A percentile compares a stretch with the other conserved stretches of the same genome.
These are phyloP conservation scores for Gymnothorax reevesii DNA, from an alignment of 2,797 vertebrate species.

Conservation along the genomic window DNA sequence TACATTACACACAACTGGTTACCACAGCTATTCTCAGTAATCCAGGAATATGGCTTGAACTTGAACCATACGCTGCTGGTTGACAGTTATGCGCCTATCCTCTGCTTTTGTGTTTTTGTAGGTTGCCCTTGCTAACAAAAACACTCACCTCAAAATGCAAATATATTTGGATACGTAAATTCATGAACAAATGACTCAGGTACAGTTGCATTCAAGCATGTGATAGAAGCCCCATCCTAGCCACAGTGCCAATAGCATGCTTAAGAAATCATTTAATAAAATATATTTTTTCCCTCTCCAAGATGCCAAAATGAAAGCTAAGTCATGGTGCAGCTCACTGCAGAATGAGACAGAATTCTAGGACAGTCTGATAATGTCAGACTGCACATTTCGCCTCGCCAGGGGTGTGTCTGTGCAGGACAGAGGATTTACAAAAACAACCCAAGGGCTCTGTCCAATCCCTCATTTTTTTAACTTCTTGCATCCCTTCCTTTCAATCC, in stretches of 20 bases:
- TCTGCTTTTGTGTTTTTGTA: neutral
- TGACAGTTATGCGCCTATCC: neutral
- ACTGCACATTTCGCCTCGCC: neutral
- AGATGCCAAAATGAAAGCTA: neutral
- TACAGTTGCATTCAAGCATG: neutral
- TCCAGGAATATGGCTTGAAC: neutral
- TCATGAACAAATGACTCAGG: neutral
- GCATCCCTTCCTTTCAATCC: too few relatives aligned
- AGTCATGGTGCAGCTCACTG: neutral
- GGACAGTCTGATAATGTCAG: neutral
- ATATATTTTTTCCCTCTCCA: neutral
- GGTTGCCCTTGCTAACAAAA: neutral
- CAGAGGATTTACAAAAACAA: neutral
- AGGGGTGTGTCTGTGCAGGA: neutral
- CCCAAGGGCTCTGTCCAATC: neutral
- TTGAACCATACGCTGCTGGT: neutral
- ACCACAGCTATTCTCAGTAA: neutral
- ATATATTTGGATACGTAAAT: conserved; percentile 33
- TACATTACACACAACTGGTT: neutral
- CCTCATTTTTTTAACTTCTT: too few relatives aligned
- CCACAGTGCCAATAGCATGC: neutral
- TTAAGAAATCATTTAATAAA: neutral
- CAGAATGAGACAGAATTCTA: neutral
- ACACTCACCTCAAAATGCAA: conserved; percentile 20
- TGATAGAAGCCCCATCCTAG: neutral